These are phyloP conservation scores for human DNA, from an alignment of 2,113 vertebrate species.

Conservation along the genomic window GRCh38 chrX:102320501-102321000, in stretches of 20 bases:
- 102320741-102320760: background rate
- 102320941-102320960: accelerated
- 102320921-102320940: background rate
- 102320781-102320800: background rate
- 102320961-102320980: background rate
- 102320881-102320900: background rate
- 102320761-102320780: background rate
- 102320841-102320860: background rate
- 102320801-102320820: background rate
- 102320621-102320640: background rate
- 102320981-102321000: background rate
- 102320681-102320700: background rate
- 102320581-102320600: background rate
- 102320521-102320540: background rate
- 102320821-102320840: background rate
- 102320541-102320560: background rate
- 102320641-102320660: background rate
- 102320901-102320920: background rate
- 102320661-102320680: background rate
- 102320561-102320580: background rate
- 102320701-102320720: background rate
- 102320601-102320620: background rate
- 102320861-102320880: background rate
- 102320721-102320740: background rate
- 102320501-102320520: background rate